Percentiles rank a stretch among this genome's conserved stretches.
These are phyloP conservation scores for Columba livia DNA, from an alignment of 2,113 vertebrate genomes.

Conservation along the genomic window DNA sequence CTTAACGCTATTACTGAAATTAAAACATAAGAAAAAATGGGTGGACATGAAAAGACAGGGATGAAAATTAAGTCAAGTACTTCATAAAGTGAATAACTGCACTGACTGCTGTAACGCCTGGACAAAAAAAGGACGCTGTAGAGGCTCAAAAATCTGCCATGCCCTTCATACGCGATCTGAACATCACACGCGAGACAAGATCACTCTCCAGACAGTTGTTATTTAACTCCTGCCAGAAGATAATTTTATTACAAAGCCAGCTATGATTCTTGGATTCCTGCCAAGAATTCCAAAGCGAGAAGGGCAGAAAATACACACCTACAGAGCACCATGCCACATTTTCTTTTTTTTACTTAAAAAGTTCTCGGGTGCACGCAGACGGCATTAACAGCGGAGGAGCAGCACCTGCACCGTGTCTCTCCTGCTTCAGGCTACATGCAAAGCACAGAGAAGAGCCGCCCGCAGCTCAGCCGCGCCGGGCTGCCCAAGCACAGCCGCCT, in stretches of 20 bases:
- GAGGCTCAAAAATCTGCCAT: not conserved
- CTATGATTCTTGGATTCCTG: not conserved
- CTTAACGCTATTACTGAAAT: not conserved
- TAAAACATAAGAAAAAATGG: not conserved
- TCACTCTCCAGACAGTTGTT: not conserved
- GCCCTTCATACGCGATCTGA: not conserved
- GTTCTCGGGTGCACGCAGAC: not conserved
- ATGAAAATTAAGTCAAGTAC: not conserved
- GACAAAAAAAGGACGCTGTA: not conserved
- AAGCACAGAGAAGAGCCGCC: not conserved
- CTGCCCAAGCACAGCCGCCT: not conserved
- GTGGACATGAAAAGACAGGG: not conserved
- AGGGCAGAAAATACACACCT: not conserved
- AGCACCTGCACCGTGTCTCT: not conserved
- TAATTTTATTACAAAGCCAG: not conserved
- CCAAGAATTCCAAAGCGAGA: not conserved
- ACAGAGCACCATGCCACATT: not conserved
- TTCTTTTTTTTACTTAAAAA: not conserved
- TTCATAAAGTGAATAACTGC: not conserved
- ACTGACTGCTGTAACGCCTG: not conserved
- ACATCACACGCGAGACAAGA: not conserved
- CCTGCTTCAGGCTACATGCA: not conserved
- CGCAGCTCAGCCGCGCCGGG: not conserved
- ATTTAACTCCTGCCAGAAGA: not conserved
- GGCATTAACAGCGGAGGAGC: fast-evolving